phyloP scores from a whole-genome alignment of 2,888 invertebrate species.

The Tenthredo notha region DNA sequence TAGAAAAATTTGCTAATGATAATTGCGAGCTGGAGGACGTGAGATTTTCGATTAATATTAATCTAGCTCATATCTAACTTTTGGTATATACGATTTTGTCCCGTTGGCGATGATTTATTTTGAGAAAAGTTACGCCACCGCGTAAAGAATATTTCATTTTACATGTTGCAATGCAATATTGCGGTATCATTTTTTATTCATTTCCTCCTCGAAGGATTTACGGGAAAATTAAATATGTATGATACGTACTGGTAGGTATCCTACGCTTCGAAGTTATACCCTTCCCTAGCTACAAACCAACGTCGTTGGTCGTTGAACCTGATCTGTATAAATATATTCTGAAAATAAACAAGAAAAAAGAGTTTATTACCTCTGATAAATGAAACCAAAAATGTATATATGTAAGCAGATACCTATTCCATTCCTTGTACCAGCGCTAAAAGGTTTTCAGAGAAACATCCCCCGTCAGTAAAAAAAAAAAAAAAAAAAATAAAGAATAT shows the following conservation, averaged over 20 bases:
- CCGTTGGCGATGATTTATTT: background rate
- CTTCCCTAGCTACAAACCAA: background rate
- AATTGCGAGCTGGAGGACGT: background rate
- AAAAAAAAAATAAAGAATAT: background rate
- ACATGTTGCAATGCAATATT: slow-evolving; percentile 17
- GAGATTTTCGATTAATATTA: background rate
- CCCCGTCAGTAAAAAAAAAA: background rate
- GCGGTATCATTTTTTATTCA: slow-evolving; percentile 36
- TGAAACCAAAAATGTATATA: background rate
- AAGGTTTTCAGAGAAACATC: background rate
- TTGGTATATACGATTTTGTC: background rate
- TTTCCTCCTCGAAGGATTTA: background rate
- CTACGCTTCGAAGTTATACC: background rate
- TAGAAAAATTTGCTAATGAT: background rate
- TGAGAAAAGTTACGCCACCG: background rate
- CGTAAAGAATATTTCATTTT: background rate
- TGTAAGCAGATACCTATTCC: background rate
- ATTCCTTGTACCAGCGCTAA: background rate
- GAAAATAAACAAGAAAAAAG: background rate
- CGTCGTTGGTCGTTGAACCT: slow-evolving; percentile 8
- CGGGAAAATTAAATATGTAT: slow-evolving; percentile 25
- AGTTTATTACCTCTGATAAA: background rate
- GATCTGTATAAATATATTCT: background rate
- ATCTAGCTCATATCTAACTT: background rate
- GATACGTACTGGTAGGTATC: background rate